phyloP scores from a whole-genome alignment of 1,140 invertebrate species.

The Geopemphigus sp. region DNA sequence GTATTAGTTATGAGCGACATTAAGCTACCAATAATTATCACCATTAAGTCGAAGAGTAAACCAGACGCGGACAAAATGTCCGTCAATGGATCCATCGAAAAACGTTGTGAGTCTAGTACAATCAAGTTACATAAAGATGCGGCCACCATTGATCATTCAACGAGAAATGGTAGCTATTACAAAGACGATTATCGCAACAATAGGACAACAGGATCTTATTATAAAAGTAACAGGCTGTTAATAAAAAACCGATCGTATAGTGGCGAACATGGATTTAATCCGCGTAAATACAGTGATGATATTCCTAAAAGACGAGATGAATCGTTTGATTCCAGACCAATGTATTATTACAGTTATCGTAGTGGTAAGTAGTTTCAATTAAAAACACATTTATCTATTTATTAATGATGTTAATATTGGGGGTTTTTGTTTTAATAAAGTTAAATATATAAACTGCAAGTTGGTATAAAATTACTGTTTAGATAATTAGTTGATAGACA shows the following conservation, averaged over 20 bases:
- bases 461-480: no score
- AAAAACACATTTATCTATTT: no score
- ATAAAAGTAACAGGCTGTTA: neutral
- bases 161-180: conserved; percentile 2
- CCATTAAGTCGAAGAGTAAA: conserved; percentile 25
- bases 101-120: neutral
- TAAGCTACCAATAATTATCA: conserved; percentile 6
- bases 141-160: neutral
- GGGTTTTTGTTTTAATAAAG: no score
- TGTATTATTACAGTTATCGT: conserved; percentile 29
- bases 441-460: no score
- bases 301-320: conserved; percentile 29
- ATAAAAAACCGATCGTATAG: conserved; percentile 12
- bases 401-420: no score
- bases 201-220: conserved; percentile 9
- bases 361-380: conserved; percentile 18
- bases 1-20: neutral
- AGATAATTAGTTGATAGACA: no score
- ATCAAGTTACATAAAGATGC: neutral
- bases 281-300: conserved; percentile 32
- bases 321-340: conserved; percentile 18
- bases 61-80: conserved; percentile 13
- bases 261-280: conserved; percentile 19
- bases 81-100: conserved; percentile 13
- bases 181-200: conserved; percentile 31